Base-by-base conservation (phyloP, 2,888 invertebrate species). In the Mythimna albipuncta region DNA sequence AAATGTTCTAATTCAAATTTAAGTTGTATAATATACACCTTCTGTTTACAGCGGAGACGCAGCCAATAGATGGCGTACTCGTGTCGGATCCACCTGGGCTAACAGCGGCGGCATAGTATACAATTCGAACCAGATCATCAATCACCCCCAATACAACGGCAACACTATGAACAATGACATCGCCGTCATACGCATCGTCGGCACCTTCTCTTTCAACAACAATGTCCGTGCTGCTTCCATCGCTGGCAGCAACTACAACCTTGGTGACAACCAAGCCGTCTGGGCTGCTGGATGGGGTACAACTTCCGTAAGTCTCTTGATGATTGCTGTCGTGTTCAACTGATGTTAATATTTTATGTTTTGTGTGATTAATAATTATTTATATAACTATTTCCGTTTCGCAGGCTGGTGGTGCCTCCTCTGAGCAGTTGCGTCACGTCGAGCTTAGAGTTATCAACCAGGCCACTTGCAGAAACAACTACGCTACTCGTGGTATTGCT, bases 221-320 rank as follows among this genome's bases (percentile, higher is more conserved):
- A 68, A 68, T 19, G 87, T 88, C 1, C 74, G 76, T 2, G 69
- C 89, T 0, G 92, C 71, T 13, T 72, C 76, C 19, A 89, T 92
- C 35, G 90, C 93, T 55, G 90, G 91, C 6, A 4, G 88, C 35
- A 91, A 87, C 71, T 93, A 92, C 77, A 79, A 82, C 55, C 69
- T 91, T 2, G 82, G 44, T 41, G 92, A 91, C 68, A 90, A 92
- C 69, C 82, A 87, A 69, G 79, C 77, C 19, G 90, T 92, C 0
- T 91, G 89, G 89, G 90, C 92, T 55, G 77, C 91, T 32, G 93
- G 93, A 77, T 93, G 93, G 93, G 93, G 93, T 5, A 35, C 73
- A 16, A 88, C 79, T 61, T 72, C 67, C n/a, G 91, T 92, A 83
- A 89, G 91, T 89, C 41, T 55, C 16, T 38, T 64, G 21, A 38